Base-by-base conservation (phyloP, 2,888 invertebrate genomes). In the Agrotis segetum region DNA sequence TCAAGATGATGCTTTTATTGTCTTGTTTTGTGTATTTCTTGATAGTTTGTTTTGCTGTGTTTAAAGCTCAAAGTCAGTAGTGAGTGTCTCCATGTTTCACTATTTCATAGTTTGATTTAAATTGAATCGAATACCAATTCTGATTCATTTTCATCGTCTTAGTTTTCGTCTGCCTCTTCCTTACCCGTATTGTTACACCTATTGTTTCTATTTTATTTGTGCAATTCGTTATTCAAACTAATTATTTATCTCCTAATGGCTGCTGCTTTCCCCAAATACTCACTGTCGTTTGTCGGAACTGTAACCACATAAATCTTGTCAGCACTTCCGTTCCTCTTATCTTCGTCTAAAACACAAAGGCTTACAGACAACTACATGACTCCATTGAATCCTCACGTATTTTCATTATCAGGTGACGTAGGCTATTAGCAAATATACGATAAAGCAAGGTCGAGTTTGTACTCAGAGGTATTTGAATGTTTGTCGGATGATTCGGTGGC, bases 391-490 rank as follows among this genome's bases (percentile, higher is more conserved):
- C 65, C 56, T 68, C 73, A 67, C 63, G 61, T 77, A 59, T 66
- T 59, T 59, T 58, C 56, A 53, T 56, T 72, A 79, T 77, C 82
- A 50, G 59, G 64, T 87, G 88, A 87, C 88, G 89, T 67, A n/a
- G 29, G 71, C 81, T 81, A 82, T 88, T 87, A 85, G 85, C 87
- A 87, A 88, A 88, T 84, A 87, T 71, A 67, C 81, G 87, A 89
- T 86, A 88, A 85, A 67, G 72, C 90, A 89, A 90, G 90, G 90
- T 85, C 87, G 85, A 50, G 56, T 70, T 29, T 47, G 59, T 74
- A 75, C 74, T 70, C 69, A 34, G 19, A 50, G 24, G 50, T 47
- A 74, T 56, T 71, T 67, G 64, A 74, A 74, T 74, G 68, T 74
- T 71, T 68, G 64, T 58, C 16, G 19, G 1, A 29, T 21, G 61